phyloP scores from a whole-genome alignment of 2,888 invertebrate species.

The Eueremaeus valkanovi region DNA sequence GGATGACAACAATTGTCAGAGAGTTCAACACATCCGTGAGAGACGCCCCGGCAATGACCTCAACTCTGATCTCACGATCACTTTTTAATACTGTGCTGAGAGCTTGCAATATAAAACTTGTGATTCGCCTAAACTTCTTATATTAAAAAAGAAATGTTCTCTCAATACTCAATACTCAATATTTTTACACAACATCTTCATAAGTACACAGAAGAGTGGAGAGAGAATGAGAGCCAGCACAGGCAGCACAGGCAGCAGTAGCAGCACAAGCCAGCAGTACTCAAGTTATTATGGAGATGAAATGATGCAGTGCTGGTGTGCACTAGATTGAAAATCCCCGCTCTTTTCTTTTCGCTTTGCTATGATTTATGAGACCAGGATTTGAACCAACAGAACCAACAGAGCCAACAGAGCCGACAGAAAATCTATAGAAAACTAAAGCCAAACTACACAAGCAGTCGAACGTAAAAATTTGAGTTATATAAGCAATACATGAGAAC shows the following conservation, averaged over 20 bases:
- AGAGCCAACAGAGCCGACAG: neutral
- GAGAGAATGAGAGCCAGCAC: neutral
- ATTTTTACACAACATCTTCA: conserved; percentile 21
- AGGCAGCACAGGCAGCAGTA: neutral
- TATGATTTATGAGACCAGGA: conserved; percentile 28
- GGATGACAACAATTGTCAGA: conserved; percentile 16
- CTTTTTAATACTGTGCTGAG: conserved; percentile 10
- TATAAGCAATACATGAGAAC: conserved; percentile 22
- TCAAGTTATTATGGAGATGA: conserved; percentile 30
- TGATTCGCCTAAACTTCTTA: neutral
- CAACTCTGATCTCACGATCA: conserved; percentile 23
- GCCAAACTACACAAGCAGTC: neutral
- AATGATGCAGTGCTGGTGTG: conserved; percentile 27
- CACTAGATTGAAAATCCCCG: conserved; percentile 30
- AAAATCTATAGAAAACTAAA: neutral
- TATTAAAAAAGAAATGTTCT: conserved; percentile 4
- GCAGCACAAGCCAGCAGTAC: conserved; percentile 30
- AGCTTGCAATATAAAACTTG: neutral
- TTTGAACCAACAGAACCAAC: conserved; percentile 22
- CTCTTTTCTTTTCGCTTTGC: conserved; percentile 26
- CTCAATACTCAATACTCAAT: too few species aligned
- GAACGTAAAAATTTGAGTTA: conserved; percentile 28
- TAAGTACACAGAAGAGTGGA: neutral
- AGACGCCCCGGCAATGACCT: conserved; percentile 20
- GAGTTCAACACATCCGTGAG: conserved; percentile 30